Base-by-base conservation (phyloP, 2,888 invertebrate genomes). In the Monochamus alternatus region DNA sequence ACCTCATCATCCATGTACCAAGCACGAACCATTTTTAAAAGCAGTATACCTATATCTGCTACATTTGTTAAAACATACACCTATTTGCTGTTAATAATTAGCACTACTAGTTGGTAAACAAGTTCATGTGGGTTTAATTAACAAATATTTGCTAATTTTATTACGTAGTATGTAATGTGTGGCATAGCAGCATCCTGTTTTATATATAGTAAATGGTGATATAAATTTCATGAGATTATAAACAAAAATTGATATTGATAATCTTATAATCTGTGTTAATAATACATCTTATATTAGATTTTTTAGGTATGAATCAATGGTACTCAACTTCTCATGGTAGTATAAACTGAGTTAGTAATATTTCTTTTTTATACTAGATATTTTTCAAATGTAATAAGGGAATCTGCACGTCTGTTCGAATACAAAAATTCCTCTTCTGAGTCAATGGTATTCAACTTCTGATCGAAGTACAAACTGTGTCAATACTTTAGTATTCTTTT, bases 1-100 rank as follows among this genome's bases (percentile, higher is more conserved):
- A 90, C 89, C 44, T 90, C 91, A 80, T 89, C 89, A 80, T 93
- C 93, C 94, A 95, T 95, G 84, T 91, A 94, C 96, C 97, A 97
- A 22, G 93, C 93, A 83, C 92, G 91, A 22, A 97, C 96, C 97
- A 97, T 97, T 85, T 88, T 79, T 32, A 31, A 55, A n/a, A 59
- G 9, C 31, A 10, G 10, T 58, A 5, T 2, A 14, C 12, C 32
- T 12, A 32, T 8, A n/a, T n/a, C 14, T 32, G 38, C 52, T 44
- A 32, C 30, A 47, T 44, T n/a, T 32, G 0, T 31, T 32, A n/a
- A 12, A 4, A 63, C 38, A n/a, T n/a, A 5, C 38, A 38, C 38
- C 38, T 38, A 3, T 38, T 38, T 59, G 60, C 43, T 31, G 10
- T 10, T 12, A 66, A 10, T 59, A 69, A 69, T 69, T 69, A 69